Evolutionary conservation across 2,888 invertebrate species (phyloP).

Genomic region (Pseudolycoriella hygida): DNA sequence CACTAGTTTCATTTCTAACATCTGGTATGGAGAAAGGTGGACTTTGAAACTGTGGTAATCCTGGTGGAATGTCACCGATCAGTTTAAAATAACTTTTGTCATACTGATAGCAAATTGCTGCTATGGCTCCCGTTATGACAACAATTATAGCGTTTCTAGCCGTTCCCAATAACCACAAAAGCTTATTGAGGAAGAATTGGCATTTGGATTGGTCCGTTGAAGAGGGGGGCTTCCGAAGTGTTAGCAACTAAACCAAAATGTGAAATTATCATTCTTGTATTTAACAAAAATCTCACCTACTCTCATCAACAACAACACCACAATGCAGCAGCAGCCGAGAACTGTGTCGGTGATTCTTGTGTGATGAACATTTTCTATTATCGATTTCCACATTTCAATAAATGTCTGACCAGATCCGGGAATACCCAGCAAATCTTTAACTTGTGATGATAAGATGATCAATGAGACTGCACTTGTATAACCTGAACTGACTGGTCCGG

Average conservation of each 20-base stretch:
- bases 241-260: slow-evolving; percentile 34
- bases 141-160: slow-evolving; percentile 73
- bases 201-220: slow-evolving; percentile 22
- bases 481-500: slow-evolving; percentile 75
- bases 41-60: slow-evolving; percentile 44
- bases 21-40: slow-evolving; percentile 49
- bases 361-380: slow-evolving; percentile 45
- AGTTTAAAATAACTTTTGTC: slow-evolving; percentile 39
- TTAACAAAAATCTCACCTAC: too few relatives aligned
- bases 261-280: background rate
- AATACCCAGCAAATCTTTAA: slow-evolving; percentile 68
- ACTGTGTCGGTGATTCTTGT: slow-evolving; percentile 56
- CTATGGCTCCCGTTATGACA: slow-evolving; percentile 50
- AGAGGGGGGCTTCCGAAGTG: slow-evolving; percentile 31
- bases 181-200: slow-evolving; percentile 42
- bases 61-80: slow-evolving; percentile 56
- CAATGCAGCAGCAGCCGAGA: slow-evolving; percentile 57
- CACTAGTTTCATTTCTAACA: slow-evolving; percentile 37
- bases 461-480: slow-evolving; percentile 82
- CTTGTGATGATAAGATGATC: slow-evolving; percentile 73
- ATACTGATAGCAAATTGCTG: slow-evolving; percentile 39
- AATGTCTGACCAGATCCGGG: slow-evolving; percentile 58
- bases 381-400: slow-evolving; percentile 58
- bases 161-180: slow-evolving; percentile 59
- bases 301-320: slow-evolving; percentile 53